Evolutionary conservation across 1,140 invertebrate genomes (phyloP).

Genomic region (Hycleus phaleratus): DNA sequence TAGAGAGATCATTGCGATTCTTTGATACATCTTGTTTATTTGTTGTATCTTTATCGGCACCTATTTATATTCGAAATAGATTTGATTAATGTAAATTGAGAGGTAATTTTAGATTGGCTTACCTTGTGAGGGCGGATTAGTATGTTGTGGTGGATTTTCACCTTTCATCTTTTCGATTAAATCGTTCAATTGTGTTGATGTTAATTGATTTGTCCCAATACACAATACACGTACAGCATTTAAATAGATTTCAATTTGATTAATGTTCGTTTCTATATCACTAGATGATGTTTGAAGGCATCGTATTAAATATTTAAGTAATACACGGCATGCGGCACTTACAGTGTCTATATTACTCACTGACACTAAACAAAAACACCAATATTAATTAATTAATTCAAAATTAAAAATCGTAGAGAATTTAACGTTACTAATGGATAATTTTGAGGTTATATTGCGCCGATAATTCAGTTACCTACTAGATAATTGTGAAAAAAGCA

Average conservation of each 20-base stretch:
- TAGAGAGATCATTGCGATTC: slow-evolving; percentile 53
- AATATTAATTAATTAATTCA: background rate
- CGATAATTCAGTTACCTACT: background rate
- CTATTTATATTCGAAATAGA: slow-evolving; percentile 11
- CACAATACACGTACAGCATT: slow-evolving; percentile 54
- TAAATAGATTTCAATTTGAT: slow-evolving; percentile 41
- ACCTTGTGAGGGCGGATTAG: slow-evolving; percentile 48
- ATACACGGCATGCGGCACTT: slow-evolving; percentile 36
- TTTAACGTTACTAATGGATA: background rate
- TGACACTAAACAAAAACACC: slow-evolving; percentile 31
- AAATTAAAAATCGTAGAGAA: background rate
- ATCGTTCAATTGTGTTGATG: slow-evolving; percentile 51
- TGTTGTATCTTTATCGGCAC: slow-evolving; percentile 46
- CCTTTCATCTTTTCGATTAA: slow-evolving; percentile 60
- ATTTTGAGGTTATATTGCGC: background rate
- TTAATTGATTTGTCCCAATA: slow-evolving; percentile 49
- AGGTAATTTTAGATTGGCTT: slow-evolving; percentile 11
- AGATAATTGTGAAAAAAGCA: no score
- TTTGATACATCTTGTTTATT: slow-evolving; percentile 51
- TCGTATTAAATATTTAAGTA: slow-evolving; percentile 37
- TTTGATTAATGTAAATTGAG: background rate
- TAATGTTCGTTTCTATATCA: slow-evolving; percentile 31
- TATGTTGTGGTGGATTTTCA: slow-evolving; percentile 53
- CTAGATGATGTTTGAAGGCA: slow-evolving; percentile 29
- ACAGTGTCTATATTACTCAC: slow-evolving; percentile 37